phyloP scores from a whole-genome alignment of 2,797 vertebrate genomes.

The Lepidocolaptes lacrymiger region DNA sequence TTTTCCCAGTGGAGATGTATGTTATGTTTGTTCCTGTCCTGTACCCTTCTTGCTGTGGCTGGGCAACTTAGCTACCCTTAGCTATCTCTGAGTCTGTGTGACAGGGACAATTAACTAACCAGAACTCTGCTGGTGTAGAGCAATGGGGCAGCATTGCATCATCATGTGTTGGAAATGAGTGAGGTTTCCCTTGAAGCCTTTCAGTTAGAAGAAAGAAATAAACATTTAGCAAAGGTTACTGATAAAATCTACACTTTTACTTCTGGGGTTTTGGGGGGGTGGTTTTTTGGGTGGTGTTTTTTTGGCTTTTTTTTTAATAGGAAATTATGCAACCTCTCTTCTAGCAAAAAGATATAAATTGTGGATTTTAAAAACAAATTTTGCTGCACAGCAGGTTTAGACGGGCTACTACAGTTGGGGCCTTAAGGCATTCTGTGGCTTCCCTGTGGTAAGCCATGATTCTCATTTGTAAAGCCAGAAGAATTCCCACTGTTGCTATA shows the following conservation, averaged over 20 bases:
- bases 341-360: slow-evolving; percentile 30
- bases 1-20: not conserved
- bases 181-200: not conserved
- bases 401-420: not conserved
- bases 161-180: not conserved
- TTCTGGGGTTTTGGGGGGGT: not conserved
- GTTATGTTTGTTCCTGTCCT: not conserved
- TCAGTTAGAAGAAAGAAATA: not conserved
- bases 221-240: not conserved
- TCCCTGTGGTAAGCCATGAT: slow-evolving; percentile 49
- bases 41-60: not conserved
- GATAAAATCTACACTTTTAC: not conserved
- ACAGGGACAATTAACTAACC: not conserved
- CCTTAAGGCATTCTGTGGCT: slow-evolving; percentile 42
- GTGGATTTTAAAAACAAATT: slow-evolving; percentile 60
- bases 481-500: slow-evolving; percentile 48
- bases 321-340: not conserved
- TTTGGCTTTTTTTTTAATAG: not conserved
- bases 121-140: not conserved
- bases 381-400: slow-evolving; percentile 51
- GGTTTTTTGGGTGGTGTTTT: not conserved
- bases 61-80: not conserved
- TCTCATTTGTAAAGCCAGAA: slow-evolving; percentile 57
- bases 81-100: not conserved
- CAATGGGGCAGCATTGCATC: not conserved